These are phyloP conservation scores for Andricus grossulariae DNA, from an alignment of 1,140 invertebrate genomes.

Conservation along the genomic window DNA sequence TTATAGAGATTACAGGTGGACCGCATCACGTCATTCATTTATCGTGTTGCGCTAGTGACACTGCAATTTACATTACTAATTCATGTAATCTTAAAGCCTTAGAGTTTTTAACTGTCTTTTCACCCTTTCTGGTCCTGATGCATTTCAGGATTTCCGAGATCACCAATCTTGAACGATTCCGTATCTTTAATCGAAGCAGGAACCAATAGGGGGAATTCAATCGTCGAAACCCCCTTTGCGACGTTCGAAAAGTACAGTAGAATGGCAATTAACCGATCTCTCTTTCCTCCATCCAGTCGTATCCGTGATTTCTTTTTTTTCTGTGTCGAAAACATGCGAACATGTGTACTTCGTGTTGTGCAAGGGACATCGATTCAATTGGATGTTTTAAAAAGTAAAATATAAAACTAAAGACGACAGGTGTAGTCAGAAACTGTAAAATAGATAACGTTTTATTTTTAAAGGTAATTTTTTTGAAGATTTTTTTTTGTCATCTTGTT, in stretches of 20 bases:
- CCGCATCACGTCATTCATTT: neutral
- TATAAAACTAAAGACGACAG: slow-evolving; percentile 7
- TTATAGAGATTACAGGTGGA: neutral
- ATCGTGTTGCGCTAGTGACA: slow-evolving; percentile 11
- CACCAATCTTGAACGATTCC: slow-evolving; percentile 16
- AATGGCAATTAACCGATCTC: slow-evolving; percentile 31
- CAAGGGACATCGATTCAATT: slow-evolving; percentile 28
- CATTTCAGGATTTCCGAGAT: slow-evolving; percentile 18
- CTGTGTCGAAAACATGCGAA: slow-evolving; percentile 1
- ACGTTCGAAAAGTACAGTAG: slow-evolving; percentile 22
- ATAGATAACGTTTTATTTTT: neutral
- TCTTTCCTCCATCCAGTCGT: slow-evolving; percentile 9
- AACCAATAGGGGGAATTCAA: slow-evolving; percentile 19
- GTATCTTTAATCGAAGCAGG: slow-evolving; percentile 17
- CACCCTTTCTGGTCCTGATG: neutral
- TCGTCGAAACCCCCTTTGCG: slow-evolving; percentile 24
- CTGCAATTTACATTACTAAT: slow-evolving; percentile 30
- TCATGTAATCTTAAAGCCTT: neutral
- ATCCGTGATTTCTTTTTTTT: slow-evolving; percentile 5
- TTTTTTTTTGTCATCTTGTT: too few species aligned
- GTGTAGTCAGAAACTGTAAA: neutral
- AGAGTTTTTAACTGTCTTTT: slow-evolving; percentile 5
- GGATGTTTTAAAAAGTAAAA: neutral
- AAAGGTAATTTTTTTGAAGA: too few species aligned
- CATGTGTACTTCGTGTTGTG: slow-evolving; percentile 26